Percentiles rank a stretch among this genome's conserved stretches.
Conservation (phyloP, 2,888 invertebrate species). For the Rhingia campestris region DNA sequence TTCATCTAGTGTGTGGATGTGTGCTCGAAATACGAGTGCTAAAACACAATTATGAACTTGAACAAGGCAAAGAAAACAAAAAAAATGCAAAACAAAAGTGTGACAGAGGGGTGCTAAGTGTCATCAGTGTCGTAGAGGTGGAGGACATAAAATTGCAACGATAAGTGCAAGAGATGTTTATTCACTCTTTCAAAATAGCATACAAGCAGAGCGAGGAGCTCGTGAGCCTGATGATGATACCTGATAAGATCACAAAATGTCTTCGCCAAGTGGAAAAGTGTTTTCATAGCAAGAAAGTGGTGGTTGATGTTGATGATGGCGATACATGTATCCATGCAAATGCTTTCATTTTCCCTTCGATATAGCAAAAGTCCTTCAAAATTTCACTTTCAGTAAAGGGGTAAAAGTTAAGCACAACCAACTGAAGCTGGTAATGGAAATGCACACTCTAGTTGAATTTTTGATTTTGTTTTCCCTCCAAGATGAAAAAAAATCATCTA, state of each 20-base stretch:
- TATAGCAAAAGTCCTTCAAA: constrained; percentile 38
- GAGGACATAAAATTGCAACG: constrained; percentile 59
- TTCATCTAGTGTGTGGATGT: constrained; percentile 1
- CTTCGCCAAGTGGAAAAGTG: constrained; percentile 57
- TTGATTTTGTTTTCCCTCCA: too few species aligned
- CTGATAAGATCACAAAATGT: constrained; percentile 61
- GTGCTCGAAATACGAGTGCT: constrained; percentile 55
- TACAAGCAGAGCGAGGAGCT: constrained; percentile 12
- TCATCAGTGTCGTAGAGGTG: constrained; percentile 42
- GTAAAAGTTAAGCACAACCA: constrained; percentile 12
- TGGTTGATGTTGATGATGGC: constrained; percentile 29
- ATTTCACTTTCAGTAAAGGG: constrained; percentile 35
- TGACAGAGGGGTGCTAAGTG: constrained; percentile 44
- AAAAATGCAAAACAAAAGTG: constrained; percentile 24
- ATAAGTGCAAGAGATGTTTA: constrained; percentile 67
- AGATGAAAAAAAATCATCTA: too few species aligned
- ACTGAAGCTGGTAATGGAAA: too few species aligned
- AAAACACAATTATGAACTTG: constrained; percentile 68
- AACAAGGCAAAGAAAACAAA: background rate
- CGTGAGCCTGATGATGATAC: constrained; percentile 62
- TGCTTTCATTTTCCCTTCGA: constrained; percentile 33
- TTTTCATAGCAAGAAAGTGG: background rate
- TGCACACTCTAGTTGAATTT: too few species aligned
- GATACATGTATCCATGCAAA: constrained; percentile 69
- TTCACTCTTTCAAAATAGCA: constrained; percentile 32